Evolutionary conservation across 2,888 invertebrate species (phyloP).

Genomic region (Stegana nigrithorax): DNA sequence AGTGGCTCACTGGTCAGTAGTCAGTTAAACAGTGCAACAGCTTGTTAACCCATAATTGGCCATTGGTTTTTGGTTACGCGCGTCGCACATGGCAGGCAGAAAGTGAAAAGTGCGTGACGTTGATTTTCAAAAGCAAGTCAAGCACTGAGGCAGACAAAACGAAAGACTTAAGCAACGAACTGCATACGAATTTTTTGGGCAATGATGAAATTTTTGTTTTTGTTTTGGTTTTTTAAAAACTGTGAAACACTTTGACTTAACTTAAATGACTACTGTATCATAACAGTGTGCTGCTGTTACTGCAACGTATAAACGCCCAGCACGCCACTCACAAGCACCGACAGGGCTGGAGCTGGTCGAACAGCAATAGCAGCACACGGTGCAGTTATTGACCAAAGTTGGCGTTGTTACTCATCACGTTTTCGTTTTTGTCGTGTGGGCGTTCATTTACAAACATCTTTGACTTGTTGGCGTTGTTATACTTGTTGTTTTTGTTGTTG

Average conservation of each 20-base stretch:
- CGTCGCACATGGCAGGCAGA: conserved; percentile 17
- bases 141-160: conserved; percentile 11
- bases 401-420: conserved; percentile 16
- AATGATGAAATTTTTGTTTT: conserved; percentile 16
- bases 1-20: background rate
- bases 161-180: conserved; percentile 31
- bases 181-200: conserved; percentile 14
- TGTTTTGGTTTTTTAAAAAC: conserved; percentile 33
- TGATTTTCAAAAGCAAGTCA: conserved; percentile 30
- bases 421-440: conserved; percentile 39
- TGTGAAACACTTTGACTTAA: too few species aligned
- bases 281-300: background rate
- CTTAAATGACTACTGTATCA: conserved; percentile 9
- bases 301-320: too few species aligned
- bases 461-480: conserved; percentile 25
- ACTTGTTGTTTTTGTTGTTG: background rate
- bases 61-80: conserved; percentile 44
- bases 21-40: conserved; percentile 19
- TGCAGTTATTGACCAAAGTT: conserved; percentile 5
- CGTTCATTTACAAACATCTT: conserved; percentile 31
- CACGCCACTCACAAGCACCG: too few species aligned
- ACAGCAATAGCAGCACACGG: conserved; percentile 23
- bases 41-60: conserved; percentile 59
- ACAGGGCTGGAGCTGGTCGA: background rate
- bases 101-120: conserved; percentile 51